Base-by-base conservation (phyloP, 2,797 vertebrate species). In the Sebastes elongatus region DNA sequence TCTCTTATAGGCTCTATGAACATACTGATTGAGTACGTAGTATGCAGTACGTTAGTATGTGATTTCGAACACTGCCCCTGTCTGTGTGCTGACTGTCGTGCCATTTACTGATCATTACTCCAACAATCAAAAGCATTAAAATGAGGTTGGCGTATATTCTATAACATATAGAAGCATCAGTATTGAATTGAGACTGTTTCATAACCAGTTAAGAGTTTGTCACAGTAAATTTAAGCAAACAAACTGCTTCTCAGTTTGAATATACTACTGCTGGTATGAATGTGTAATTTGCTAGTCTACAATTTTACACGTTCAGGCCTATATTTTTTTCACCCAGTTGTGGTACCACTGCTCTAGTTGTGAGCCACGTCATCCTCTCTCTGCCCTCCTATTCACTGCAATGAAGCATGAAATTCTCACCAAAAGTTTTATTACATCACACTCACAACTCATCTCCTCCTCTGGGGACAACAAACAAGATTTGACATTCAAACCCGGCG, bases 401-500 rank as follows among this genome's bases (percentile, higher is more conserved):
- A 35, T 49, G 22, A 67, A 33, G 7, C 27, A 62, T 72, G 33
- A 27, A 35, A 63, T 53, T 53, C 38, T 55, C 23, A 52, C 30
- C 13, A 38, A 46, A 71, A n/a, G 6, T 71, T 80, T 2, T 57
- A 66, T 68, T 46, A 42, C 55, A 57, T 72, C 62, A 63, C 77
- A 60, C 8, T 73, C 33, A 11, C 33, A 18, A 8, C 33, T 25
- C 55, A 67, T 69, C 13, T 6, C 53, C 22, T 73, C 25, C 25
- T 56, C 10, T 9, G 59, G 75, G 28, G 68, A 61, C 6, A 30
- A 46, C 20, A 78, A 42, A 46, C 20, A 78, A 42, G 14, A 30
- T 65, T 69, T 78, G 55, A 78, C 71, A 62, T 80, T 87, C 55
- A 76, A 82, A 80, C 52, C 60, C 30, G 16, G 10, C 0, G 3